Evolutionary conservation across 2,113 vertebrate species (phyloP), one percentile per base, ranked within the genome.

Genomic region (Macquaria australasica): DNA sequence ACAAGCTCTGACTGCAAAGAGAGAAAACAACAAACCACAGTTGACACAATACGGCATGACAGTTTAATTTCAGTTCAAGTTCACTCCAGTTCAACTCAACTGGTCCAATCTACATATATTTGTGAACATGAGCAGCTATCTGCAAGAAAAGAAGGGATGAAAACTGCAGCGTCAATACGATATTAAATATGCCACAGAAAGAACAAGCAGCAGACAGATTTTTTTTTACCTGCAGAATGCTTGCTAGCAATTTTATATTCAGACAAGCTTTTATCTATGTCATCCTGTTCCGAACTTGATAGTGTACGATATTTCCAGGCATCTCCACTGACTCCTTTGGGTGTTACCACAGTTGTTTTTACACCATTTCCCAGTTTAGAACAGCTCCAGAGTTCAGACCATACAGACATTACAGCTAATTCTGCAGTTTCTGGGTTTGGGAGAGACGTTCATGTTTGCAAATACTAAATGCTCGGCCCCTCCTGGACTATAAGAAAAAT

Each of bases 1-100:
- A 99, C 98, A 60, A 99, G 96, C 82, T 98, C 98, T 0, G 97
- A 96, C 98, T 99, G 90, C 79, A 80, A 88, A 78, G 89, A 86
- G 85, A 89, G 60, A 93, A 89, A 91, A 90, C 90, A 63, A 77
- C 79, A 76, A 48, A 63, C 3, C 43, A 67, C 11, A 66, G 3
- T 39, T 81, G 31, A 88, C 56, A 69, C 5, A 63, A 37, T 18
- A 48, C 1, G 1, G 21, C 53, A 43, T 50, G 75, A 73, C 43
- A 83, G 48, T 71, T 81, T 74, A 10, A 82, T 80, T 88, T 87
- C 66, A 28, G 18, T 45, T 37, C 21, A 64, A 64, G 55, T 72
- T 64, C 55, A 64, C 18, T 56, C 50, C 58, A 31, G 45, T 25
- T 21, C 50, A 55, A 63, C 60, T 15, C 4, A 1, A 43, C 76